Evolutionary conservation across 2,888 invertebrate species (phyloP).

Genomic region (Heliconius ethilla): DNA sequence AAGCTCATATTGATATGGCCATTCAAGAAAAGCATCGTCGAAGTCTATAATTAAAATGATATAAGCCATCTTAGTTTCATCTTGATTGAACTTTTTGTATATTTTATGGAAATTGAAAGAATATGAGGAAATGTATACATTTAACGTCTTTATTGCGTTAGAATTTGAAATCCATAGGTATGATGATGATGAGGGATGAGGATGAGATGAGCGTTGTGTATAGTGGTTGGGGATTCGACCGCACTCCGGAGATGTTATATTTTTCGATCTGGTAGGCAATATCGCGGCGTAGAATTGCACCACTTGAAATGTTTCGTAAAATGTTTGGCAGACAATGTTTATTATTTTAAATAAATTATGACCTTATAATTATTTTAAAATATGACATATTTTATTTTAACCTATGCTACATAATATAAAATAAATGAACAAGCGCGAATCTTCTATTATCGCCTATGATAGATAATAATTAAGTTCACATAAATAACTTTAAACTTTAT

Average conservation of each 20-base stretch:
- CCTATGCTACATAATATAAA: too few relatives aligned
- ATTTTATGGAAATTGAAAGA: conserved; percentile 13
- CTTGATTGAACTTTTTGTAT: conserved; percentile 24
- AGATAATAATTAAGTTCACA: too few relatives aligned
- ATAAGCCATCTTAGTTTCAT: conserved; percentile 15
- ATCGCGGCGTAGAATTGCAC: too few relatives aligned
- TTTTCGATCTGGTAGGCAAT: too few relatives aligned
- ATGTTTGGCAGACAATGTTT: too few relatives aligned
- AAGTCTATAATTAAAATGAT: conserved; percentile 21
- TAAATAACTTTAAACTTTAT: too few relatives aligned
- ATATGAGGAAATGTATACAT: conserved; percentile 11
- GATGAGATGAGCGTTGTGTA: not conserved
- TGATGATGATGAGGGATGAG: not conserved
- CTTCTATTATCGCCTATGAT: too few relatives aligned
- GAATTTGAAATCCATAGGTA: not conserved
- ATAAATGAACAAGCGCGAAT: too few relatives aligned
- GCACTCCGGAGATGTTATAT: not conserved
- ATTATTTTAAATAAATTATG: too few relatives aligned
- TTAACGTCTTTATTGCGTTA: not conserved
- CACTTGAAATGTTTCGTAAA: too few relatives aligned
- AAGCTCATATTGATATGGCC: not conserved
- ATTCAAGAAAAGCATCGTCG: not conserved
- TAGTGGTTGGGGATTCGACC: not conserved
- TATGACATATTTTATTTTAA: too few relatives aligned
- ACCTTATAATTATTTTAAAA: too few relatives aligned